Evolutionary conservation across 2,797 vertebrate species (phyloP).

Genomic region (Lacerta viridis): DNA sequence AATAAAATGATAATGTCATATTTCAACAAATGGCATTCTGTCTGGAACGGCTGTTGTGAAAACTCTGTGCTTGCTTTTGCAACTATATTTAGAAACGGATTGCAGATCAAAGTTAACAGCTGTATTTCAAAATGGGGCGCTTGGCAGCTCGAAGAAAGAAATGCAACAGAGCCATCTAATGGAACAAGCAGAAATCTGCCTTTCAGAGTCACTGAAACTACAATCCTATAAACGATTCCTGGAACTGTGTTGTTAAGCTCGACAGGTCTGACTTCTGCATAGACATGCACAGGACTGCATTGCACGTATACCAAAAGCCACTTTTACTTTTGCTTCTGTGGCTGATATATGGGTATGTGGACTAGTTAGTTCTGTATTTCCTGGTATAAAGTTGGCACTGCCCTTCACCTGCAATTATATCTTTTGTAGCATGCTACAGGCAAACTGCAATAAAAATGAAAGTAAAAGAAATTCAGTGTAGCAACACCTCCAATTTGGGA

Average conservation of each 20-base stretch:
- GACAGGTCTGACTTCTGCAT: background rate
- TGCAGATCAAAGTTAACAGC: slow-evolving; percentile 20
- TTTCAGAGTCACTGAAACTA: slow-evolving; percentile 13
- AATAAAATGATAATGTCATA: slow-evolving; percentile 31
- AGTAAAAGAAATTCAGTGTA: background rate
- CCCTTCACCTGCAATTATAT: background rate
- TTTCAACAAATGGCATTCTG: slow-evolving; percentile 36
- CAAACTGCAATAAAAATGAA: background rate
- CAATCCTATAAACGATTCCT: background rate
- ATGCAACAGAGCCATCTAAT: slow-evolving; percentile 82
- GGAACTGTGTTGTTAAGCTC: no score
- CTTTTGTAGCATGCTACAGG: background rate
- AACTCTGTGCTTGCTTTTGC: background rate
- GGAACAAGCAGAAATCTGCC: slow-evolving; percentile 53
- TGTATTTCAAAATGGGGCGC: slow-evolving; percentile 31
- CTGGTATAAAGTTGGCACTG: background rate
- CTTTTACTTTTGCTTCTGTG: rapidly evolving
- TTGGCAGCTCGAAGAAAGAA: slow-evolving; percentile 63
- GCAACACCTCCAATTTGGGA: background rate
- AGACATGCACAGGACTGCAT: background rate
- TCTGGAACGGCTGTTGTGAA: slow-evolving; percentile 13
- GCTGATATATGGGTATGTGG: background rate
- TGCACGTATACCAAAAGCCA: background rate
- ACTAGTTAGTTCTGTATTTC: background rate
- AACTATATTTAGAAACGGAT: slow-evolving; percentile 32